phyloP scores from a whole-genome alignment of 2,888 invertebrate species.

The Heliconius ismenius region DNA sequence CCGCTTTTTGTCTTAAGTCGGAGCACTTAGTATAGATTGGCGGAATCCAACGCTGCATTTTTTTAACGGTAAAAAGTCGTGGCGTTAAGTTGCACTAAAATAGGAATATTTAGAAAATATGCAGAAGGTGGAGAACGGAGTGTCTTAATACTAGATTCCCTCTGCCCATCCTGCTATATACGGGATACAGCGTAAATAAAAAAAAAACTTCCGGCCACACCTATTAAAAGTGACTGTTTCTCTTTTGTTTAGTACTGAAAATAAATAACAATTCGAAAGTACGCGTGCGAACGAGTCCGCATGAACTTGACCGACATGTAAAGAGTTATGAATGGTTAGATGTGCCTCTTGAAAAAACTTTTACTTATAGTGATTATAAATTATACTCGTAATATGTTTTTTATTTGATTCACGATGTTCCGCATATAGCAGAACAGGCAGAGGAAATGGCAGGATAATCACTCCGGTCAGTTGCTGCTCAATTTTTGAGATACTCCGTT shows the following conservation, averaged over 20 bases:
- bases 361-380: neutral
- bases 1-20: neutral
- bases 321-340: slow-evolving; percentile 42
- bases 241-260: slow-evolving; percentile 49
- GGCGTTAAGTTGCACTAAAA: neutral
- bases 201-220: slow-evolving; percentile 17
- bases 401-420: neutral
- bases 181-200: neutral
- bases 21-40: too few relatives aligned
- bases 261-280: slow-evolving; percentile 60
- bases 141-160: neutral
- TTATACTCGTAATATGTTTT: neutral
- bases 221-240: slow-evolving; percentile 44
- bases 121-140: neutral
- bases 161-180: too few relatives aligned
- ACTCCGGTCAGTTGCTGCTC: neutral
- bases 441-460: neutral
- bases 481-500: neutral
- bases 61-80: neutral
- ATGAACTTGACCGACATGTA: slow-evolving; percentile 55
- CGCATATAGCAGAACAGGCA: too few relatives aligned
- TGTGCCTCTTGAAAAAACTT: neutral
- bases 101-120: neutral
- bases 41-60: too few relatives aligned
- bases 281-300: slow-evolving; percentile 52